Evolutionary conservation across 2,113 vertebrate species (phyloP).

Genomic region (Promerops cafer): DNA sequence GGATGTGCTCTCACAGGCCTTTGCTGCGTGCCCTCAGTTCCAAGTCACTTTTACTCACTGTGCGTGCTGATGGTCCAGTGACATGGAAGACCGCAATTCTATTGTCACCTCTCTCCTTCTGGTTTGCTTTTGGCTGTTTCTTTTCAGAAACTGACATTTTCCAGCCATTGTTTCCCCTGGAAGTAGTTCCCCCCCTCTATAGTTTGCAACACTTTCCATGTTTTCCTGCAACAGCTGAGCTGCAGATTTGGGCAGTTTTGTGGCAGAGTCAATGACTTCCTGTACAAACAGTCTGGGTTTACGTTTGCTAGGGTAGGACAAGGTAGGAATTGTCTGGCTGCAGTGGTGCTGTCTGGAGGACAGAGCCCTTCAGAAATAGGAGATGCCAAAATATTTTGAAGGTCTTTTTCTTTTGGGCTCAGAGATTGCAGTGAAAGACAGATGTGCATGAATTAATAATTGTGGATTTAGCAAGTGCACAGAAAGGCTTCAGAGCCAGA

Average conservation of each 20-base stretch:
- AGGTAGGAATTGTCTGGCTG: constrained; percentile 26
- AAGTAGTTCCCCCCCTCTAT: neutral
- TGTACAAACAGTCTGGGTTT: constrained; percentile 17
- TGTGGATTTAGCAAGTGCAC: neutral
- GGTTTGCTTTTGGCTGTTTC: neutral
- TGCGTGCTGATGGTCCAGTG: neutral
- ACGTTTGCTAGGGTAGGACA: neutral
- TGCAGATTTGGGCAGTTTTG: constrained; percentile 1
- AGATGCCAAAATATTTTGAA: neutral
- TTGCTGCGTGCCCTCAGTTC: rapidly evolving
- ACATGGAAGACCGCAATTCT: neutral
- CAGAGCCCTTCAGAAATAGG: neutral
- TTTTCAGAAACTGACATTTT: neutral
- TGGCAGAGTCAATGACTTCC: neutral
- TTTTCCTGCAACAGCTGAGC: constrained; percentile 17
- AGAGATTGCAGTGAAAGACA: neutral
- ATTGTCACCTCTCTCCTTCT: neutral
- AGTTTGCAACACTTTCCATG: neutral
- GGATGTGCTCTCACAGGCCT: neutral
- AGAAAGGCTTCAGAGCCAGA: neutral
- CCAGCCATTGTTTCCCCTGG: neutral
- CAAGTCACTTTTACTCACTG: neutral
- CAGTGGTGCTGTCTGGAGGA: neutral
- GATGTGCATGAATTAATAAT: neutral
- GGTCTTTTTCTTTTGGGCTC: neutral